These are phyloP conservation scores for Apoda limacodes DNA, from an alignment of 2,888 invertebrate genomes.

Conservation along the genomic window DNA sequence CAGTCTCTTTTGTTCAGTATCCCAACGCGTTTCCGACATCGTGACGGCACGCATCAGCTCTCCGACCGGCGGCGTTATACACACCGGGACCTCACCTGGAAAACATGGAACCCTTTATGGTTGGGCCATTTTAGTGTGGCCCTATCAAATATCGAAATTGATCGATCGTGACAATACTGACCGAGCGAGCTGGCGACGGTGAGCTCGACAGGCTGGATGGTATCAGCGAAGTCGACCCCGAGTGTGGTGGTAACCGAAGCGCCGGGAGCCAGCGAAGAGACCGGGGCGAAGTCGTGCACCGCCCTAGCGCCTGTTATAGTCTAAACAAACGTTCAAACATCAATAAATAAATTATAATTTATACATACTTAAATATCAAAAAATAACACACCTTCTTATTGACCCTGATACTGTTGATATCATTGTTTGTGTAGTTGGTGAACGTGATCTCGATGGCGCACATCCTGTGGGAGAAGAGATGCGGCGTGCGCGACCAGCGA, in stretches of 20 bases:
- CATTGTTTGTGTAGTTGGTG: constrained; percentile 76
- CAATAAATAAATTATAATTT: background rate
- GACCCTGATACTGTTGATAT: constrained; percentile 76
- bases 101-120: too few species aligned
- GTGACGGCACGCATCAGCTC: constrained; percentile 86
- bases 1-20: constrained; percentile 78
- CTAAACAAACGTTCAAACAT: background rate
- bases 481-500: constrained; percentile 82
- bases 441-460: constrained; percentile 84
- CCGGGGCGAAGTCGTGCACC: constrained; percentile 47
- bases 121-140: background rate
- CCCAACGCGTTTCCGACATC: constrained; percentile 79
- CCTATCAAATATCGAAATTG: background rate
- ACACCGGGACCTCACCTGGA: constrained; percentile 69
- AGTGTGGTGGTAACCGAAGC: constrained; percentile 75
- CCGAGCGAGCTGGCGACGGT: constrained; percentile 77
- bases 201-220: constrained; percentile 88
- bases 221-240: constrained; percentile 94
- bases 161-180: constrained; percentile 19
- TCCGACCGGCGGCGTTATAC: constrained; percentile 85
- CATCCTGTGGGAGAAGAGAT: constrained; percentile 85
- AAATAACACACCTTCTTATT: constrained; percentile 73
- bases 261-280: constrained; percentile 73
- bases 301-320: constrained; percentile 38
- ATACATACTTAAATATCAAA: background rate